Evolutionary conservation across 1,140 invertebrate species (phyloP).

Genomic region (Sycophaga agraensis): DNA sequence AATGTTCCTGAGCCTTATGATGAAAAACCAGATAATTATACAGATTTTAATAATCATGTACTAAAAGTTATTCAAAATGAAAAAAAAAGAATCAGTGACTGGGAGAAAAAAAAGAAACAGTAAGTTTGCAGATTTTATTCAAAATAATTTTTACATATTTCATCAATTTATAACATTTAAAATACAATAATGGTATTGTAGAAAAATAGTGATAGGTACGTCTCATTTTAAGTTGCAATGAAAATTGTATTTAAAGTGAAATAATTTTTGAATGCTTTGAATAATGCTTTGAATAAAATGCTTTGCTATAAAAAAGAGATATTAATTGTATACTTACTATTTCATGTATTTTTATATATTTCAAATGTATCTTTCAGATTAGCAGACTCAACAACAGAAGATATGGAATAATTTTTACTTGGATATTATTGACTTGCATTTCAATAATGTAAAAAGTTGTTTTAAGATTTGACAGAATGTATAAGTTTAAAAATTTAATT

Average conservation of each 20-base stretch:
- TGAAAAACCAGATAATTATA: slow-evolving; percentile 51
- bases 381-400: not conserved
- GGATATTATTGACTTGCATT: not conserved
- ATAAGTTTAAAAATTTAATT: too few species aligned
- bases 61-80: slow-evolving; percentile 11
- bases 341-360: not conserved
- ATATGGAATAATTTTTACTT: slow-evolving; percentile 17
- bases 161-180: not conserved
- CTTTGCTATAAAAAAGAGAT: too few species aligned
- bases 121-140: not conserved
- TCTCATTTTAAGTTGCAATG: too few species aligned
- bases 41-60: slow-evolving; percentile 41
- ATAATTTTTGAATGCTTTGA: too few species aligned
- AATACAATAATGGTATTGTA: too few species aligned
- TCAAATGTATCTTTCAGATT: not conserved
- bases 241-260: too few species aligned
- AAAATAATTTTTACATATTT: not conserved
- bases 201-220: too few species aligned
- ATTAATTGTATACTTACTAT: too few species aligned
- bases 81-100: not conserved
- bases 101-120: not conserved
- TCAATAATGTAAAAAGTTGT: not conserved
- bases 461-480: slow-evolving; percentile 2
- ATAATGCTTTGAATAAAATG: too few species aligned
- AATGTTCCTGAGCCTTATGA: slow-evolving; percentile 49